Base-by-base conservation (phyloP, 1,140 invertebrate species). In the Thrips palmi region DNA sequence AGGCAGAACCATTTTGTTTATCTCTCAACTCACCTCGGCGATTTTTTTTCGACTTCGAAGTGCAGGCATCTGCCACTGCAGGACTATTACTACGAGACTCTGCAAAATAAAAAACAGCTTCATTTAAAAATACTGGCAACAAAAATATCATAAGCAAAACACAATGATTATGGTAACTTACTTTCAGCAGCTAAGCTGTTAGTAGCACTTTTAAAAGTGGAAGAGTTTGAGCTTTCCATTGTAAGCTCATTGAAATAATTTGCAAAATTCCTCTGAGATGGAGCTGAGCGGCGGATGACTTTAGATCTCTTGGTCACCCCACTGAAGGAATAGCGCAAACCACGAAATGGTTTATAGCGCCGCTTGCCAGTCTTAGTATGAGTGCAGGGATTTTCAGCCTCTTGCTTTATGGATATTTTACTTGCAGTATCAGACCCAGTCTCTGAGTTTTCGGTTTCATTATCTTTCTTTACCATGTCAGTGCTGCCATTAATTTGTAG, bases 351-450 rank as follows among this genome's bases (percentile, higher is more conserved):
- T 31, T 28, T 39, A 14, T 17, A 21, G 30, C 37, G 10, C 20
- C 37, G 14, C 32, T 39, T 39, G 8, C 37, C 37, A 17, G 37
- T 39, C 15, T 39, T 39, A 7, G 37, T 39, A 31, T 28, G 32
- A 30, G n/a, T 17, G 30, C 32, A 31, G 14, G 31, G 39, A 33
- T 37, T 44, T 29, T 32, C n/a, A n/a, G n/a, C n/a, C n/a, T n/a
- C n/a, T n/a, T n/a, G n/a, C n/a, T n/a, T n/a, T n/a, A n/a, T n/a
- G n/a, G n/a, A n/a, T n/a, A n/a, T n/a, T n/a, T n/a, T n/a, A n/a
- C n/a, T n/a, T n/a, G n/a, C n/a, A n/a, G n/a, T n/a, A n/a, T n/a
- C n/a, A n/a, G 34, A 17, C 24, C 43, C 14, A 11, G 11, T 25
- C 19, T 12, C 24, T 11, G 18, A 15, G 37, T 24, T 44, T 30